Conservation (phyloP, 2,888 invertebrate genomes). For the Apomyelois bistriatella region DNA sequence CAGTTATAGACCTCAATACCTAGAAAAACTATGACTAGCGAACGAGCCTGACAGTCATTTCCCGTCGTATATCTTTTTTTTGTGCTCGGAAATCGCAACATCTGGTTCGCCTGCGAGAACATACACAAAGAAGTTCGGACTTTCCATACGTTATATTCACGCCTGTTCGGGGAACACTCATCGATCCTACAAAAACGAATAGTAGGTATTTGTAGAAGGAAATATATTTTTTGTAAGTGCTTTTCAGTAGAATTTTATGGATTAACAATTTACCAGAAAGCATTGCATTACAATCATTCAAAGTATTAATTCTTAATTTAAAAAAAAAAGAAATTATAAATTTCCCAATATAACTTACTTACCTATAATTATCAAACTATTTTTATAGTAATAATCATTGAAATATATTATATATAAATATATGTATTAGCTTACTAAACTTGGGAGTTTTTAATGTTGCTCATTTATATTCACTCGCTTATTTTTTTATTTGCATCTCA, state of each 20-base stretch:
- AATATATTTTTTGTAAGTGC: background rate
- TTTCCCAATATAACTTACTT: too few relatives aligned
- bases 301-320: too few relatives aligned
- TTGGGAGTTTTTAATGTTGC: too few relatives aligned
- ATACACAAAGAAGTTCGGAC: constrained; percentile 37
- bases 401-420: too few relatives aligned
- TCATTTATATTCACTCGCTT: background rate
- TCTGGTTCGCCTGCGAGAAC: constrained; percentile 49
- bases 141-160: constrained; percentile 36
- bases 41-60: constrained; percentile 64
- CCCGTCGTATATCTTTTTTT: constrained; percentile 66
- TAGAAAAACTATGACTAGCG: constrained; percentile 60
- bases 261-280: too few relatives aligned
- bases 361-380: too few relatives aligned
- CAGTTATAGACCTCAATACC: constrained; percentile 28
- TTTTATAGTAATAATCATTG: too few relatives aligned
- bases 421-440: too few relatives aligned
- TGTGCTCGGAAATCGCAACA: constrained; percentile 67
- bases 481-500: constrained; percentile 4
- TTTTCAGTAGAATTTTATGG: background rate
- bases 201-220: background rate
- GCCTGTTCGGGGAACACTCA: constrained; percentile 31
- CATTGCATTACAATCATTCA: too few relatives aligned
- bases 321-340: too few relatives aligned
- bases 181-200: background rate